Base-by-base conservation (phyloP, 2,113 vertebrate species). In the Strix aluco region DNA sequence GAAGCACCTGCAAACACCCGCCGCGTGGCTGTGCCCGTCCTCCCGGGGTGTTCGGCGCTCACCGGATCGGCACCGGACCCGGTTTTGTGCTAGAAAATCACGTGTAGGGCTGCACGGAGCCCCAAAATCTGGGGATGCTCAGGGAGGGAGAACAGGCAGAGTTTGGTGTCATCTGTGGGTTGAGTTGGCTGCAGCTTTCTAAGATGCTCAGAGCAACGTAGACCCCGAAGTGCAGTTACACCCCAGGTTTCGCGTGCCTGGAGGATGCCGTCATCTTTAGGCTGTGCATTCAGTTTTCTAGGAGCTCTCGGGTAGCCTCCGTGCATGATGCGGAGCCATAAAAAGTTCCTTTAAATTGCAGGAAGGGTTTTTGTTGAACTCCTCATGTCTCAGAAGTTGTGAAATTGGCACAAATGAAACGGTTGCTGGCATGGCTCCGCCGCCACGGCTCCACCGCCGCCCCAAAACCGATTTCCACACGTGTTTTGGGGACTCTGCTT, bases 301-400 rank as follows among this genome's bases (percentile, higher is more conserved):
- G 26, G 9, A 42, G 65, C 15, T 54, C 40, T 27, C 4, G 0
- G 8, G 70, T 27, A 32, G n/a, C n/a, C 19, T 75, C 40, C 6
- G 5, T 0, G 9, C 1, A 1, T 27, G 9, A 9, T 2, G 3
- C 2, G 1, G 59, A 49, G 80, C n/a, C 86, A 40, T 29, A 6
- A 30, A 36, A 78, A 46, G 18, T 25, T n/a, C 44, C 62, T 65
- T 46, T 30, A 38, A 44, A 9, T 21, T 26, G 51, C 6, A 3
- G 80, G 85, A 66, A 42, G 40, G 44, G 55, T 4, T 29, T 84
- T 72, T 21, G 47, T 38, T 65, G 9, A 92, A 17, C 49, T n/a
- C 47, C 30, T 74, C 2, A 1, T 22, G 38, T 63, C 63, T 58
- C 4, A 34, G 55, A 42, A 29, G 36, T 51, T 34, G 70, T 63